Conservation (phyloP, 2,113 vertebrate genomes). For the Lagenorhynchus albirostris region DNA sequence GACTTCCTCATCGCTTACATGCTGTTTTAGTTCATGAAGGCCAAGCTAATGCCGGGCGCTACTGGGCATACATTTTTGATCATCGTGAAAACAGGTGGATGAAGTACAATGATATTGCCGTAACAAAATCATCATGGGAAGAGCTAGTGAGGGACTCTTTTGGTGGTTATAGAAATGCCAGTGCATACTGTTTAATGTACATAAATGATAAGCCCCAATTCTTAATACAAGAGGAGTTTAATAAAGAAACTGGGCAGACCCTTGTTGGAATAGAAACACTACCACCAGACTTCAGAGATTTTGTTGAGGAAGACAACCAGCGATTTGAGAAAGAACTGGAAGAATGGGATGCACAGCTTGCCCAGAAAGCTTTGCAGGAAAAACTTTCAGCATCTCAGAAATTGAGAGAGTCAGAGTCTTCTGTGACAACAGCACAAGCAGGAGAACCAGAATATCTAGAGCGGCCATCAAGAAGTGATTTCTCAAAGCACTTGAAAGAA, state of each 20-base stretch:
- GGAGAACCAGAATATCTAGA: constrained; percentile 97
- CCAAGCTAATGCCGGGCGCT: constrained; percentile 97
- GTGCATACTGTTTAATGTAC: constrained; percentile 99
- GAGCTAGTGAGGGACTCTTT: constrained; percentile 98
- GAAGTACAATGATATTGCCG: constrained; percentile 99
- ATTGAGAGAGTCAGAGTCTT: constrained; percentile 81
- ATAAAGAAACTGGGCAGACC: constrained; percentile 94
- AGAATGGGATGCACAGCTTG: constrained; percentile 93
- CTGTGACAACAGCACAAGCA: constrained; percentile 82
- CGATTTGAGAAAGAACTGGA: constrained; percentile 93
- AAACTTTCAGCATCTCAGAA: constrained; percentile 85
- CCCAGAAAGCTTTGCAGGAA: constrained; percentile 92
- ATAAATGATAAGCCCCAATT: constrained; percentile 97
- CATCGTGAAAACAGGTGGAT: constrained; percentile 95
- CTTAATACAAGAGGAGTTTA: constrained; percentile 97
- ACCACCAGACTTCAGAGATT: constrained; percentile 94
- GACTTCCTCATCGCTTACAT: constrained; percentile 96
- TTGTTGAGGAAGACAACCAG: constrained; percentile 94
- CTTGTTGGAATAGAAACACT: constrained; percentile 94
- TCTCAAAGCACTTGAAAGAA: constrained; percentile 93
- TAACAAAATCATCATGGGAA: constrained; percentile 98
- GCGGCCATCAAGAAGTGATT: constrained; percentile 91
- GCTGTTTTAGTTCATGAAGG: constrained; percentile 98
- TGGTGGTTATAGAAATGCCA: constrained; percentile 97
- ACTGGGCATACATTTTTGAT: constrained; percentile 98